Conservation (phyloP, 2,113 vertebrate species). For the Junco hyemalis region DNA sequence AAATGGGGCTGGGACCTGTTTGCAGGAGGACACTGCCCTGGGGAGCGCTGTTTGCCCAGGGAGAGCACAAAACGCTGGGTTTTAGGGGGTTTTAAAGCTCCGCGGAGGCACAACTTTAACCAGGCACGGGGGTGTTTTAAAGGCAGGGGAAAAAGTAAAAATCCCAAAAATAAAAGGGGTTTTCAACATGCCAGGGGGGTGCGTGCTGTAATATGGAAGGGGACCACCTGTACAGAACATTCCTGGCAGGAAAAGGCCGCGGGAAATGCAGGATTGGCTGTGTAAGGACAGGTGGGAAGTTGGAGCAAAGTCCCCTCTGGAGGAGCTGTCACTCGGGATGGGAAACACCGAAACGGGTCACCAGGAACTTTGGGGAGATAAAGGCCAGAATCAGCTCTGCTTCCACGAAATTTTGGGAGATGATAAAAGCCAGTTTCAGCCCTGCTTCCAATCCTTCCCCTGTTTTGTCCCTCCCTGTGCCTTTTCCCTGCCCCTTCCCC, state of each 20-base stretch:
- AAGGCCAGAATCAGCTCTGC: background rate
- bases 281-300: background rate
- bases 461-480: background rate
- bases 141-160: rapidly evolving
- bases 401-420: background rate
- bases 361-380: background rate
- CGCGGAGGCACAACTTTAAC: background rate
- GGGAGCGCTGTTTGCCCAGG: background rate
- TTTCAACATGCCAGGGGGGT: background rate
- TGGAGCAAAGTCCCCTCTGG: background rate
- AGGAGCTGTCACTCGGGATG: background rate
- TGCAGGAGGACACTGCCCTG: background rate
- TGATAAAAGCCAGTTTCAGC: background rate
- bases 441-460: background rate
- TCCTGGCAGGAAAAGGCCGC: background rate
- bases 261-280: background rate
- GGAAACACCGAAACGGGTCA: background rate
- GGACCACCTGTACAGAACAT: rapidly evolving
- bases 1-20: background rate
- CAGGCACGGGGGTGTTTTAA: background rate
- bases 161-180: background rate
- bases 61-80: background rate
- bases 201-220: rapidly evolving
- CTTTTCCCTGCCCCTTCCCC: background rate
- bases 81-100: background rate